Conservation (phyloP, 2,797 vertebrate species). For the Cyclura pinguis region DNA sequence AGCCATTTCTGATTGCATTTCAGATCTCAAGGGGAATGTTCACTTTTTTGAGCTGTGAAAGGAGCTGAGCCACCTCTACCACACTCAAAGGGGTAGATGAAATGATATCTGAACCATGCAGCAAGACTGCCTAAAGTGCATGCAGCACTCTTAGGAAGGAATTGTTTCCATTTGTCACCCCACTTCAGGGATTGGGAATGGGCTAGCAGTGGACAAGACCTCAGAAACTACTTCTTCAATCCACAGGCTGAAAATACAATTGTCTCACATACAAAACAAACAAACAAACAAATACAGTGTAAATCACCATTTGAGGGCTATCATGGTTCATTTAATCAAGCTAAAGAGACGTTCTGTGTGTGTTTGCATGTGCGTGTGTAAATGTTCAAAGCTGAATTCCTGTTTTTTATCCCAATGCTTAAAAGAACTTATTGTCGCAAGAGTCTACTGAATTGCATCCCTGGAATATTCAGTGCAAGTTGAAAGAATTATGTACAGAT, state of each 20-base stretch:
- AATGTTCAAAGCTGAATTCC: conserved; percentile 22
- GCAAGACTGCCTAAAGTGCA: not conserved
- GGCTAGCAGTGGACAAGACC: not conserved
- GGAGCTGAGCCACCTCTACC: too few species aligned
- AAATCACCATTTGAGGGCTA: not conserved
- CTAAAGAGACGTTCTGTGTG: not conserved
- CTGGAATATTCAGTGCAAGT: conserved; percentile 48
- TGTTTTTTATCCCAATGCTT: conserved; percentile 43
- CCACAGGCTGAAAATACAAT: not conserved
- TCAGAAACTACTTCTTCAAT: not conserved
- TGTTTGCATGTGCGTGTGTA: not conserved
- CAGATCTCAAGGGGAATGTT: conserved; percentile 34
- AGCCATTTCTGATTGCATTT: conserved; percentile 63
- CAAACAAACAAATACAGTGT: not conserved
- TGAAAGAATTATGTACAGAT: conserved; percentile 45
- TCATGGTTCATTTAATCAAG: not conserved
- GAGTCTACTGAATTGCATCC: conserved; percentile 66
- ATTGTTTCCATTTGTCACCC: not conserved
- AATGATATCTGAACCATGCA: not conserved
- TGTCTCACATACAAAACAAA: not conserved
- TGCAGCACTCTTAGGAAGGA: not conserved
- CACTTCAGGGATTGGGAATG: not conserved
- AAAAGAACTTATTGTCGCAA: conserved; percentile 32
- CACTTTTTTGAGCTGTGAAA: not conserved
- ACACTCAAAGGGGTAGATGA: not conserved